Base-by-base conservation (phyloP, 2,797 vertebrate species). In the Oreortyx pictus region DNA sequence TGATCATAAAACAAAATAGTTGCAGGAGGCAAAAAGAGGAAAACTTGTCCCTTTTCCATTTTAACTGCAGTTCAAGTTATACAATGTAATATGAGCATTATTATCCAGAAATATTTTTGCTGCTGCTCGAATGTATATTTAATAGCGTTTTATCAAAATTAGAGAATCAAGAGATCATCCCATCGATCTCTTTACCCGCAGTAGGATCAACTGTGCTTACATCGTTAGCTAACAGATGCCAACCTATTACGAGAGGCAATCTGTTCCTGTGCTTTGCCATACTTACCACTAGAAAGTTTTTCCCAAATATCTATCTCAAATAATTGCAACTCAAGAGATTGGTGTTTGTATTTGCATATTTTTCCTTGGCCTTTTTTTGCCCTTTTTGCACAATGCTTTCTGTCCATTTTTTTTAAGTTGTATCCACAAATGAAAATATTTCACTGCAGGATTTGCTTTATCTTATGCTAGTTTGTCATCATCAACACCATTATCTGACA, bases 151-250 rank as follows among this genome's bases (percentile, higher is more conserved):
- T 80, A 6, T 84, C 6, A 68, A 85, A 82, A 80, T 37, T 62
- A 86, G 64, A 78, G 43, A 91, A 76, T 82, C 31, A 82, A 56
- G 86, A 88, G 52, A 77, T 76, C 50, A 94, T 75, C 46, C 23
- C 18, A 78, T 62, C 59, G 61, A 83, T 78, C 59, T 35, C 85
- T 87, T 87, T 88, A 91, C n/a, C 20, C 46, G 59, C 46, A 89
- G 59, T 29, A 81, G 59, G 68, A 66, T 89, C 70, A 87, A 61
- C 49, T 46, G 24, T 27, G 71, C 44, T 86, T 83, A 80, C 46
- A 65, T 65, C 70, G 75, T 82, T 92, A 92, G 65, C 29, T 78
- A 72, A 83, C 79, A 89, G 65, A 90, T 89, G 91, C 27, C 76
- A 93, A 37, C 76, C 49, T 86, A 74, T 90, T 93, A 9, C 50